Percentiles rank a stretch among this genome's conserved stretches.
These are phyloP conservation scores for Vulpes ferrilata DNA, from an alignment of 2,113 vertebrate species.

Conservation along the genomic window DNA sequence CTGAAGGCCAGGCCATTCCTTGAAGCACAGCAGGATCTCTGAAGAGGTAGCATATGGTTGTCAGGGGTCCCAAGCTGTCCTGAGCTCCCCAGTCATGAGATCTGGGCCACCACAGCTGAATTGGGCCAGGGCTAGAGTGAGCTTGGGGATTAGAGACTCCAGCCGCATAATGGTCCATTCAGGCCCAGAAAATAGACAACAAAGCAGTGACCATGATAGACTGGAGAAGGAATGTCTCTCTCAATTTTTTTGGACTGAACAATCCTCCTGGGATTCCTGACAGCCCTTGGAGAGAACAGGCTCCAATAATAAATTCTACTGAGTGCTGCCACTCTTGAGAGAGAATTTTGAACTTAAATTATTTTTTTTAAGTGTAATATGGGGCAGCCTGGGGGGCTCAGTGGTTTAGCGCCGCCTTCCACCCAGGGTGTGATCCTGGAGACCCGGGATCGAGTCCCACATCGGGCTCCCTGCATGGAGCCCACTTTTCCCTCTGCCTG, in stretches of 20 bases:
- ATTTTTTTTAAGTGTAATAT: background rate
- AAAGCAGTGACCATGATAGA: background rate
- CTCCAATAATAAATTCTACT: background rate
- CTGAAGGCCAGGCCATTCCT: background rate
- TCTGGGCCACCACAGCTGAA: background rate
- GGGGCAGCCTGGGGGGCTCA: too few relatives aligned
- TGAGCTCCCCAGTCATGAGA: background rate
- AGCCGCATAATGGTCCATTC: background rate
- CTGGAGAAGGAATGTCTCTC: background rate
- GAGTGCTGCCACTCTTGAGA: background rate
- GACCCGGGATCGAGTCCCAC: too few relatives aligned
- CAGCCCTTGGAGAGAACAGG: background rate
- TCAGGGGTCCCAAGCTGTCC: background rate
- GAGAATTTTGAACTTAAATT: background rate
- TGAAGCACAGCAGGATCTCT: background rate
- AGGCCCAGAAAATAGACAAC: background rate
- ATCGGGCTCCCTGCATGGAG: too few relatives aligned
- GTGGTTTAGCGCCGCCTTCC: too few relatives aligned
- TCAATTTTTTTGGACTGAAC: background rate
- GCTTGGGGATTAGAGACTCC: background rate
- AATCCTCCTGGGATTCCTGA: background rate
- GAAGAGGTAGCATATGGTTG: background rate
- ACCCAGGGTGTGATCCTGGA: too few relatives aligned
- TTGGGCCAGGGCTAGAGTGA: background rate
- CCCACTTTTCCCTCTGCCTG: too few relatives aligned